phyloP scores from a whole-genome alignment of 2,888 invertebrate species.

The Argyra leucocephala region DNA sequence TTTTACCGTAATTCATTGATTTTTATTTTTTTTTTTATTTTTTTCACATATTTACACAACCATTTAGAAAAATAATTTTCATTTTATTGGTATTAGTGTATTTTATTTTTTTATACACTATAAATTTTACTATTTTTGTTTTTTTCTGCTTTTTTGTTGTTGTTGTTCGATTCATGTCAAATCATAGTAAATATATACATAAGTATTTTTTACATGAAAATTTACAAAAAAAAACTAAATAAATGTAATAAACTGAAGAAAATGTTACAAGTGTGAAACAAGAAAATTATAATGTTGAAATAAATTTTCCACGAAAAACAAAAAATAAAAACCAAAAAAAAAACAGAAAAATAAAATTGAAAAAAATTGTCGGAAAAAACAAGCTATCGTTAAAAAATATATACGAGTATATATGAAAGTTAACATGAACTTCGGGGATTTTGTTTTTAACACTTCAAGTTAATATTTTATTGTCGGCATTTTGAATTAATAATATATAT shows the following conservation, averaged over 20 bases:
- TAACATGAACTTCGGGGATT: neutral
- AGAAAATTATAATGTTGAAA: constrained; percentile 6
- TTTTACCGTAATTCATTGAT: no score
- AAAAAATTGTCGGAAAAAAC: neutral
- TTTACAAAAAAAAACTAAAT: neutral
- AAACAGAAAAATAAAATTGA: neutral
- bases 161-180: neutral
- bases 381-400: neutral
- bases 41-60: no score
- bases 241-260: neutral
- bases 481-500: neutral
- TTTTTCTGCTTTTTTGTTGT: neutral
- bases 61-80: neutral
- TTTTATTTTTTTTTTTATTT: no score
- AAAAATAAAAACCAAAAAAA: no score
- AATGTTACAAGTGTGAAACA: constrained; percentile 6
- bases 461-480: neutral
- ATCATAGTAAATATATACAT: neutral
- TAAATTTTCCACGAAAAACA: constrained; percentile 2
- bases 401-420: neutral
- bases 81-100: neutral
- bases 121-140: neutral
- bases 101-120: neutral
- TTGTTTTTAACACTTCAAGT: neutral
- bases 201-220: neutral